These are phyloP conservation scores for Helobdella robusta DNA, from an alignment of 2,888 invertebrate species.

Conservation along the genomic window DNA sequence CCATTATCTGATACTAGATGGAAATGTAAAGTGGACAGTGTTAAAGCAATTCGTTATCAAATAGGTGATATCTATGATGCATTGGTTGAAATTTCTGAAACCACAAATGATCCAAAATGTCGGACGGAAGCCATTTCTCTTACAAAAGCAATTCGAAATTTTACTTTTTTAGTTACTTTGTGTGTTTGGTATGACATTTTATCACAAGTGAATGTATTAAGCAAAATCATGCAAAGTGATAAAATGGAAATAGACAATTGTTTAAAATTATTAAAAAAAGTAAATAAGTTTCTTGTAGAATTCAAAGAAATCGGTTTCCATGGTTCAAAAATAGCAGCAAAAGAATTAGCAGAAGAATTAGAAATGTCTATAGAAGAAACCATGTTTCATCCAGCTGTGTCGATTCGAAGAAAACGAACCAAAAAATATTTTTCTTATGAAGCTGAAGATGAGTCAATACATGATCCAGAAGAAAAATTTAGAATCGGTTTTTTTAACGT, in stretches of 20 bases:
- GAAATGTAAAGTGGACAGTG: background rate
- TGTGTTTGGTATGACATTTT: conserved; percentile 3
- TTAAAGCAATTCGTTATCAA: conserved; percentile 2
- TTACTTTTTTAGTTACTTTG: background rate
- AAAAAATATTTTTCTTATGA: conserved; percentile 2
- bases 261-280: conserved; percentile 1
- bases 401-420: background rate
- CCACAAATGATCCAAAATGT: conserved; percentile 1
- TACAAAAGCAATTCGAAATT: conserved; percentile 2
- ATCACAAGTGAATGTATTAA: background rate
- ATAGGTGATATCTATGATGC: conserved; percentile 3
- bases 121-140: conserved; percentile 3
- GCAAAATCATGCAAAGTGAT: conserved; percentile 1
- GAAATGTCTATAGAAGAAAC: conserved; percentile 3
- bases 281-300: background rate
- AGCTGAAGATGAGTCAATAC: conserved; percentile 1
- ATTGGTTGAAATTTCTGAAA: too few species aligned
- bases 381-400: conserved; percentile 1
- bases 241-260: conserved; percentile 2
- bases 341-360: conserved; percentile 2
- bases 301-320: background rate
- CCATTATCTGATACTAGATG: conserved; percentile 3
- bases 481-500: conserved; percentile 3
- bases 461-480: background rate
- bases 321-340: background rate